Evolutionary conservation across 2,888 invertebrate genomes (phyloP).

Genomic region (Oeneis ivallda): DNA sequence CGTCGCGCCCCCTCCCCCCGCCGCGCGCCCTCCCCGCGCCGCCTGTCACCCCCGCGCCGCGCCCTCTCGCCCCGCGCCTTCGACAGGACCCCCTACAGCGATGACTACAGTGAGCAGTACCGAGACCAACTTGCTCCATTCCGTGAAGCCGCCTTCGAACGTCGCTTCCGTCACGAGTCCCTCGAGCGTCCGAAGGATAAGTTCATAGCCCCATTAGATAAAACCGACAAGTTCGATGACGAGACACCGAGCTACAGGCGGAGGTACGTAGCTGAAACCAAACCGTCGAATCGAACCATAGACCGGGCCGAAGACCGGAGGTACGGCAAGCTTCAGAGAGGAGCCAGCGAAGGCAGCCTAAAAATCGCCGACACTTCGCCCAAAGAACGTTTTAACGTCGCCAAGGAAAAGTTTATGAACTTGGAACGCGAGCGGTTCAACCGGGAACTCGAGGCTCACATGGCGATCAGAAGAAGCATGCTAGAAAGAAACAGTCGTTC

Average conservation of each 20-base stretch:
- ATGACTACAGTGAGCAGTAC: conserved; percentile 54
- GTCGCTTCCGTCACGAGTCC: conserved; percentile 73
- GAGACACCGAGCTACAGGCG: conserved; percentile 70
- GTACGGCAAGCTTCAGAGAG: conserved; percentile 68
- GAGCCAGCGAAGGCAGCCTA: conserved; percentile 74
- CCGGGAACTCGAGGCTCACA: conserved; percentile 78
- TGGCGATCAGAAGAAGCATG: conserved; percentile 77
- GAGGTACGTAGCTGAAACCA: conserved; percentile 75
- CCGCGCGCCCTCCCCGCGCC: conserved; percentile 23
- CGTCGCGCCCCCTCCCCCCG: conserved; percentile 48
- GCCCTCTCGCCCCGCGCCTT: conserved; percentile 54
- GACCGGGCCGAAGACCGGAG: conserved; percentile 74
- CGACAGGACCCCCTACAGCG: conserved; percentile 48
- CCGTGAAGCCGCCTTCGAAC: conserved; percentile 67
- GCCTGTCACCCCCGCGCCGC: conserved; percentile 58
- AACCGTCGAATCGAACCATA: conserved; percentile 72
- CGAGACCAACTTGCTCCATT: conserved; percentile 69
- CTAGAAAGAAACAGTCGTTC: conserved; percentile 78
- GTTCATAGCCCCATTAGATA: conserved; percentile 46
- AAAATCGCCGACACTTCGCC: conserved; percentile 81
- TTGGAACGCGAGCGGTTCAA: conserved; percentile 87
- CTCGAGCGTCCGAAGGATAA: conserved; percentile 59
- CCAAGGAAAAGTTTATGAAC: conserved; percentile 91
- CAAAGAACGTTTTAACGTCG: conserved; percentile 91
- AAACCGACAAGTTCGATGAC: conserved; percentile 65